A percentile compares a stretch with the other conserved stretches of the same genome.
Evolutionary conservation across 1,140 invertebrate genomes (phyloP).

Genomic region (Adelges cooleyi): DNA sequence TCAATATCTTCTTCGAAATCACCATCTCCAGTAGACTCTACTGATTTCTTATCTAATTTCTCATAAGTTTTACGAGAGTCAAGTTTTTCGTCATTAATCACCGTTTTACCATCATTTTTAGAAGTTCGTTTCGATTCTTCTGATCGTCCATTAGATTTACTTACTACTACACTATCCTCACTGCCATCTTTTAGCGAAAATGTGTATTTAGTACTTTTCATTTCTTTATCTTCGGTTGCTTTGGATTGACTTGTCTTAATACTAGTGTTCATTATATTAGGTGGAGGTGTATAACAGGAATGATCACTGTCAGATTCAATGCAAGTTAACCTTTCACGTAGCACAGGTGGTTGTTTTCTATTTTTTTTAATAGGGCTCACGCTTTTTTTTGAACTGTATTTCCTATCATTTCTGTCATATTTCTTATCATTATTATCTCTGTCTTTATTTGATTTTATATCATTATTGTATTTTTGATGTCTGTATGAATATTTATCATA

Average conservation of each 20-base stretch:
- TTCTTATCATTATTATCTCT: slow-evolving; percentile 11
- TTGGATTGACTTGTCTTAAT: not conserved
- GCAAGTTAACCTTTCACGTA: not conserved
- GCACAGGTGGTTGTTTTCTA: not conserved
- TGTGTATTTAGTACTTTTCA: slow-evolving; percentile 20
- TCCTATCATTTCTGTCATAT: not conserved
- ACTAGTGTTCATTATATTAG: not conserved
- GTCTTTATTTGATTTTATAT: slow-evolving; percentile 16
- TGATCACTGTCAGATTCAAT: slow-evolving; percentile 6
- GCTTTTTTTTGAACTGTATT: slow-evolving; percentile 11
- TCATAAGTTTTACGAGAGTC: not conserved
- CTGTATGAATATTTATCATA: slow-evolving; percentile 10
- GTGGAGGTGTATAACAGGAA: slow-evolving; percentile 15
- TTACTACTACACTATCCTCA: not conserved
- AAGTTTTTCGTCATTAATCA: not conserved
- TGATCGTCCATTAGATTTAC: not conserved
- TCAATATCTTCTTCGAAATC: slow-evolving; percentile 20
- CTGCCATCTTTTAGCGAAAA: slow-evolving; percentile 1
- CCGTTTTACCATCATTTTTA: not conserved
- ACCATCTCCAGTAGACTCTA: slow-evolving; percentile 5
- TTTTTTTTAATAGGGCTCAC: not conserved
- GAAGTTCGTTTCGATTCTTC: not conserved
- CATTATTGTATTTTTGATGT: not conserved
- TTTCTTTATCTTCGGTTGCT: not conserved
- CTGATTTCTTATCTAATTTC: not conserved